Evolutionary conservation across 1,140 invertebrate species (phyloP).

Genomic region (Trichoplusia ni): DNA sequence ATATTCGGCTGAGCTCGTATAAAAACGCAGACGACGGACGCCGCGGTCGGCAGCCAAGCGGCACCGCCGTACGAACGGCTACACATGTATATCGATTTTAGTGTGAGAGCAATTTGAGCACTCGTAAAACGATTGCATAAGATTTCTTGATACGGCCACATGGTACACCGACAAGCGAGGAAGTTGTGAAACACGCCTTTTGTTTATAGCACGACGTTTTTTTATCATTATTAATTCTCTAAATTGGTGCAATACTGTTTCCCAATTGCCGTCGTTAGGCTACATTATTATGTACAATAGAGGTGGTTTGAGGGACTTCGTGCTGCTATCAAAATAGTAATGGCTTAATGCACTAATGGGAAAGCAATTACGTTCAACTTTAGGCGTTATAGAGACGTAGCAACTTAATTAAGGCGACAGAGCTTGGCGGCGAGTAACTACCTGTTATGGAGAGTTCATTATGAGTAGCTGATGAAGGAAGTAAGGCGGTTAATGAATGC

Average conservation of each 20-base stretch:
- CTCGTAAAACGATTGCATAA: conserved; percentile 29
- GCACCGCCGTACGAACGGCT: background rate
- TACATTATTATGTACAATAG: background rate
- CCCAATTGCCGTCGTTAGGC: background rate
- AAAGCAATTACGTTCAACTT: conserved; percentile 6
- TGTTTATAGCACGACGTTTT: conserved; percentile 14
- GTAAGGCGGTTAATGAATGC: background rate
- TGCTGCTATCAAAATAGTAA: background rate
- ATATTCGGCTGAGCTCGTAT: background rate
- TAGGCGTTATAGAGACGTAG: background rate
- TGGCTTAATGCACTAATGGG: background rate
- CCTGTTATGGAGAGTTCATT: conserved; percentile 4
- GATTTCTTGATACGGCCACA: conserved; percentile 18
- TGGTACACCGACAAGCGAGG: conserved; percentile 6
- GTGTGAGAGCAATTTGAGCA: conserved; percentile 16
- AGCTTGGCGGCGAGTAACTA: background rate
- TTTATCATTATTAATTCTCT: conserved; percentile 22
- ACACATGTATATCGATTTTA: background rate
- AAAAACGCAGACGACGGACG: background rate
- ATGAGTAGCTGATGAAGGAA: background rate
- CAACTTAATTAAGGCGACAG: conserved; percentile 2
- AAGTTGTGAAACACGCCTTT: conserved; percentile 28
- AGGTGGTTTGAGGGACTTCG: background rate
- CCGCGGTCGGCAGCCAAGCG: background rate
- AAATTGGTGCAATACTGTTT: conserved; percentile 23